These are phyloP conservation scores for Apodemus speciosus DNA, from an alignment of 2,113 vertebrate species.

Conservation along the genomic window DNA sequence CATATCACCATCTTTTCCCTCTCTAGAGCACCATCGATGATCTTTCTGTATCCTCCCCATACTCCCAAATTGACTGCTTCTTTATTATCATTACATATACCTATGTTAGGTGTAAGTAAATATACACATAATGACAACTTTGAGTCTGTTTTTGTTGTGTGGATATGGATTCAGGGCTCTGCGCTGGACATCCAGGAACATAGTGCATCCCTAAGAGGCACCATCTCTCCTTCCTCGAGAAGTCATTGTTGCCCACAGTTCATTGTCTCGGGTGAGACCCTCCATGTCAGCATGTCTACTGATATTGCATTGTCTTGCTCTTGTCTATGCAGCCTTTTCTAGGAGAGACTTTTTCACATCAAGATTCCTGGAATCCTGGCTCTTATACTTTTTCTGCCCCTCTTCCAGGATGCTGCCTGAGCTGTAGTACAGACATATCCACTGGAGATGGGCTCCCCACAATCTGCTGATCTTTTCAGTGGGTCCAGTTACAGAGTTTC, in stretches of 20 bases:
- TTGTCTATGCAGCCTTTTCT: background rate
- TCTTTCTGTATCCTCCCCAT: background rate
- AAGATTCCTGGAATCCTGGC: background rate
- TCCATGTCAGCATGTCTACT: background rate
- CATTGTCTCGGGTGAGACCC: background rate
- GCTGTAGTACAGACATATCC: too few species aligned
- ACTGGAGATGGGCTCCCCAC: background rate
- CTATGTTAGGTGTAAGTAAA: background rate
- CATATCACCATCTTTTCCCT: background rate
- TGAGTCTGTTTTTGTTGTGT: background rate
- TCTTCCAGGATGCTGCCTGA: background rate
- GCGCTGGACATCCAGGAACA: background rate
- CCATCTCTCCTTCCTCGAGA: background rate
- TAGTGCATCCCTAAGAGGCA: background rate
- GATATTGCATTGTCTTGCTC: background rate
- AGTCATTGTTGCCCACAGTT: background rate
- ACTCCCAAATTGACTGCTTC: background rate
- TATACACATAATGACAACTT: background rate
- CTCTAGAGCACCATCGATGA: background rate
- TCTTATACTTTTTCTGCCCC: background rate
- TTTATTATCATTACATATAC: background rate
- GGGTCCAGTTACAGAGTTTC: background rate
- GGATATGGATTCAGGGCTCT: background rate
- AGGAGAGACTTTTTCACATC: background rate
- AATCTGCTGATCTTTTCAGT: background rate